Evolutionary conservation across 2,797 vertebrate species (phyloP).

Genomic region (Esox masquinongy): DNA sequence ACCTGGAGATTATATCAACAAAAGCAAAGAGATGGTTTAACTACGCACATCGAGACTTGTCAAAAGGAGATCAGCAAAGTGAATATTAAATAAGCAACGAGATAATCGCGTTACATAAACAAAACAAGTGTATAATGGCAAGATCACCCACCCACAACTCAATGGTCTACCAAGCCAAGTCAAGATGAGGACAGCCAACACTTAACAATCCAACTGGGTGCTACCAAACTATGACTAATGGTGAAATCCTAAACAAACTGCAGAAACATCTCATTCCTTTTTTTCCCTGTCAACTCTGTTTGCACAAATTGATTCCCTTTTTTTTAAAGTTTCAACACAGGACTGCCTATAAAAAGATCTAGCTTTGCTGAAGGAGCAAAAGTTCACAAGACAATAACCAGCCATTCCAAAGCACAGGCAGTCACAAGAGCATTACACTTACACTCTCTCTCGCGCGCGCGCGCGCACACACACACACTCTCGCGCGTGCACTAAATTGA

Average conservation of each 20-base stretch:
- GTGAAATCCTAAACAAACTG: conserved; percentile 15
- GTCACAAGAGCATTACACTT: conserved; percentile 7
- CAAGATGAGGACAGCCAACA: not conserved
- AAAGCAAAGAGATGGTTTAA: not conserved
- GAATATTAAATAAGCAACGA: not conserved
- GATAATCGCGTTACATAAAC: not conserved
- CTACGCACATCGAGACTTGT: not conserved
- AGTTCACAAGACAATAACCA: conserved; percentile 25
- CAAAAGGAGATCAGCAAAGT: not conserved
- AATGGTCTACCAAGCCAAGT: not conserved
- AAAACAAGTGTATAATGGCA: not conserved
- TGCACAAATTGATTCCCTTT: conserved; percentile 26
- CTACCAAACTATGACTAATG: conserved; percentile 3
- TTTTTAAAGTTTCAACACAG: conserved; percentile 14
- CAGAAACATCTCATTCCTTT: not conserved
- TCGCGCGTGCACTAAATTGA: not conserved
- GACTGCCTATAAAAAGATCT: conserved; percentile 37
- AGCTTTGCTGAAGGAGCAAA: conserved; percentile 31
- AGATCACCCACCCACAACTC: not conserved
- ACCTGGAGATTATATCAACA: conserved; percentile 68
- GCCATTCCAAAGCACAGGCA: conserved; percentile 7
- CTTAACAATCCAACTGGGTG: not conserved
- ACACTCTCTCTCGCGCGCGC: conserved; percentile 9
- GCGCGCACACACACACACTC: not conserved
- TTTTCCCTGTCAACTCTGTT: conserved; percentile 6